A percentile compares a stretch with the other conserved stretches of the same genome.
These are phyloP conservation scores for Tetranychus urticae DNA, from an alignment of 1,140 invertebrate species.

Conservation along the genomic window DNA sequence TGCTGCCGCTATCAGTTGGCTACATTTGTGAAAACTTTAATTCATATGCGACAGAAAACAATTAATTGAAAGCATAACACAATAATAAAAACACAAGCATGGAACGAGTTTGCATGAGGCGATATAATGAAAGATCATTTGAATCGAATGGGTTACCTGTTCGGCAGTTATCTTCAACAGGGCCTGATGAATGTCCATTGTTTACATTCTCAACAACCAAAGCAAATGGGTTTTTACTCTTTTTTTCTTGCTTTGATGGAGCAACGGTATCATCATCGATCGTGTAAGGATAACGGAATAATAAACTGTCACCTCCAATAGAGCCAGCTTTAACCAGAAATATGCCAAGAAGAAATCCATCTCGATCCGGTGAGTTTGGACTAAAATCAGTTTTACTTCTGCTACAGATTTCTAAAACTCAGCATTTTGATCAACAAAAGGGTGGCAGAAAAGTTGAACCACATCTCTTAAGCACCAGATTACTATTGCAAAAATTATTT, in stretches of 20 bases:
- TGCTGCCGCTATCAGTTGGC: slow-evolving; percentile 64
- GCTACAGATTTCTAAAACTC: too few species aligned
- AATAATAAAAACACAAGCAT: too few species aligned
- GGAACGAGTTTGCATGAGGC: too few species aligned
- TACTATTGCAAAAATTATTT: too few species aligned
- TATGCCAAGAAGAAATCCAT: slow-evolving; percentile 19
- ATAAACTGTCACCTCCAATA: slow-evolving; percentile 43
- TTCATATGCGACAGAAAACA: too few species aligned
- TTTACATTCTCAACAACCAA: background rate
- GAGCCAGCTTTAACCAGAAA: slow-evolving; percentile 84
- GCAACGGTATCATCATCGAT: background rate
- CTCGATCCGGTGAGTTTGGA: background rate
- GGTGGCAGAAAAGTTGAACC: too few species aligned
- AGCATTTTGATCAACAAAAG: too few species aligned
- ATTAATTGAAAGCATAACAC: too few species aligned
- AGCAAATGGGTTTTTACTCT: background rate
- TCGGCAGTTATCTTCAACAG: too few species aligned
- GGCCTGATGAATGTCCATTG: background rate
- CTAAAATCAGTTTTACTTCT: too few species aligned
- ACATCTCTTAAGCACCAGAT: too few species aligned
- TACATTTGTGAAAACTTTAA: slow-evolving; percentile 24
- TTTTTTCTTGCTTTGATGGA: background rate
- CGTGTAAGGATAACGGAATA: slow-evolving; percentile 64
- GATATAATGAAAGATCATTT: background rate
- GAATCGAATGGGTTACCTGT: background rate